phyloP scores from a whole-genome alignment of 2,113 vertebrate genomes.

The Promerops cafer region DNA sequence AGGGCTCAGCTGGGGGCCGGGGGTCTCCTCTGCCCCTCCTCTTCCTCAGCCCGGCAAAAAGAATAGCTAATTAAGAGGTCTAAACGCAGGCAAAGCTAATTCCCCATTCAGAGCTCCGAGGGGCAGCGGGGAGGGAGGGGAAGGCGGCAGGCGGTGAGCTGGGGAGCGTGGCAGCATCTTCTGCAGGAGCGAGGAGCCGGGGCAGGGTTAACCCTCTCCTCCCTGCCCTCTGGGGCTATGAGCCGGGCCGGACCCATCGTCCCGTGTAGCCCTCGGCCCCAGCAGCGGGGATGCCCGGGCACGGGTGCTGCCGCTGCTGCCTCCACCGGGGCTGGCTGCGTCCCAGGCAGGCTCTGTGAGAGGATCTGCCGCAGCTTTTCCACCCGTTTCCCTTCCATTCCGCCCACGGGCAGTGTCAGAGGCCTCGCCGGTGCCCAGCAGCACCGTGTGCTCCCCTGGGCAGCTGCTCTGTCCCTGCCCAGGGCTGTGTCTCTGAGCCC shows the following conservation, averaged over 20 bases:
- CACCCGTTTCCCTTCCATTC: accelerated
- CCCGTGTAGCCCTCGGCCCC: accelerated
- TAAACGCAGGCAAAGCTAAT: slow-evolving; percentile 67
- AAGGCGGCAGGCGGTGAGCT: slow-evolving; percentile 10
- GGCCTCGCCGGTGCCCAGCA: neutral
- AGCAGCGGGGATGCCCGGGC: neutral
- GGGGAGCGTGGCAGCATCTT: slow-evolving; percentile 44
- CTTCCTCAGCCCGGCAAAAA: slow-evolving; percentile 48
- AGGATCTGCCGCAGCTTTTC: neutral
- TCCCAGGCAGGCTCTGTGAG: accelerated
- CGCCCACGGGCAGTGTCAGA: accelerated
- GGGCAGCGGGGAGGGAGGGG: slow-evolving; percentile 19
- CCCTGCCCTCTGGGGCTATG: neutral
- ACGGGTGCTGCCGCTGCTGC: neutral
- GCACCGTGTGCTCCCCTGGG: neutral
- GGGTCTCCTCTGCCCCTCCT: slow-evolving; percentile 51
- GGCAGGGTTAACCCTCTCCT: slow-evolving; percentile 57
- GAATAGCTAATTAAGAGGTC: slow-evolving; percentile 78
- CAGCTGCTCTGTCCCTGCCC: neutral
- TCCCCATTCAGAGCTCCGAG: slow-evolving; percentile 55
- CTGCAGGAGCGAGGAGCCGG: neutral
- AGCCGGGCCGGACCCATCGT: accelerated
- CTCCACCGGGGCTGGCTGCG: accelerated
- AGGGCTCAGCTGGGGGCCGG: slow-evolving; percentile 43
- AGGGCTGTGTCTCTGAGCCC: accelerated